These are phyloP conservation scores for Meiosimyza decipiens DNA, from an alignment of 2,888 invertebrate species.

Conservation along the genomic window DNA sequence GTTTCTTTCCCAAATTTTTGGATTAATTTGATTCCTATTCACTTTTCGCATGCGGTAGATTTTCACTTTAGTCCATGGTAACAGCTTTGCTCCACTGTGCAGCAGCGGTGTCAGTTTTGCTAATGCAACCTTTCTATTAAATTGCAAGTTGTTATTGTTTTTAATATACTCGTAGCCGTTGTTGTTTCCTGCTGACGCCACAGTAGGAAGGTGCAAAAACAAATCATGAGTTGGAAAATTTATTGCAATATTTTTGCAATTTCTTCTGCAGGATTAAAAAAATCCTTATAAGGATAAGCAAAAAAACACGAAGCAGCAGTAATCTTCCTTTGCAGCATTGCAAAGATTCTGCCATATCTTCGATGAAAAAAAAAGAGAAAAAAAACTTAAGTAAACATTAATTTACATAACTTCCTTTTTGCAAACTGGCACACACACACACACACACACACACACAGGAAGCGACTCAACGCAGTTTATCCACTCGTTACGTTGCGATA, in stretches of 20 bases:
- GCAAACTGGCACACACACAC: slow-evolving; percentile 48
- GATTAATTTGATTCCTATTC: no score
- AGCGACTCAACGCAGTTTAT: slow-evolving; percentile 13
- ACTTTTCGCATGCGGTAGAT: no score
- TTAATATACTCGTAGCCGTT: slow-evolving; percentile 10
- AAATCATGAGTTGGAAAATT: slow-evolving; percentile 47
- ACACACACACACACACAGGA: slow-evolving; percentile 22
- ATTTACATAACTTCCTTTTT: slow-evolving; percentile 66
- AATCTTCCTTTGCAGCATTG: neutral
- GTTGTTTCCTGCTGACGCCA: neutral
- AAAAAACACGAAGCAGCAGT: slow-evolving; percentile 9
- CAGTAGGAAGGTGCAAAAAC: slow-evolving; percentile 39
- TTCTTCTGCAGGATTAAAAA: slow-evolving; percentile 49
- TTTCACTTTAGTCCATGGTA: no score
- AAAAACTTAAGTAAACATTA: slow-evolving; percentile 66
- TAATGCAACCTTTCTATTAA: slow-evolving; percentile 56
- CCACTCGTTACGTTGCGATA: slow-evolving; percentile 44
- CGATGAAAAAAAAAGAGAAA: slow-evolving; percentile 37
- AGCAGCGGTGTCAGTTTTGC: slow-evolving; percentile 40
- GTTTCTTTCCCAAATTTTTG: no score
- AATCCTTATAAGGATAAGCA: slow-evolving; percentile 35
- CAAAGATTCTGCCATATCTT: neutral
- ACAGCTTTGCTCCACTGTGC: no score
- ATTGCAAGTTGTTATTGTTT: slow-evolving; percentile 51
- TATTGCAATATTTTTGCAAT: slow-evolving; percentile 47